Evolutionary conservation across 2,113 vertebrate species (phyloP).

Genomic region (Cavia porcellus): DNA sequence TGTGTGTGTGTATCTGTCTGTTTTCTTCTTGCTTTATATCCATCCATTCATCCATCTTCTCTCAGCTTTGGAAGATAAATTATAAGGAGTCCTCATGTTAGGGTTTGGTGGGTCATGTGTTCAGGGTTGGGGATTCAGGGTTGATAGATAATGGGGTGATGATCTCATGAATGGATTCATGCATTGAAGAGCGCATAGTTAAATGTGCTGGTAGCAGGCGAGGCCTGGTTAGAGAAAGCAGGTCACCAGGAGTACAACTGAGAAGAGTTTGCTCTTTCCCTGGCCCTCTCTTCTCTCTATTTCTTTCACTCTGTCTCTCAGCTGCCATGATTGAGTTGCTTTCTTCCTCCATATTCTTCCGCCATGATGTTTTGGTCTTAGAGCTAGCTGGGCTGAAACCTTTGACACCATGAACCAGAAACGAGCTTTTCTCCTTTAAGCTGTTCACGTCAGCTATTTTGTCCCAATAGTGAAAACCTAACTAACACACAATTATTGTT

Average conservation of each 20-base stretch:
- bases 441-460: background rate
- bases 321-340: background rate
- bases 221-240: background rate
- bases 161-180: background rate
- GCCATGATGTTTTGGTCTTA: background rate
- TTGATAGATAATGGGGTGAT: background rate
- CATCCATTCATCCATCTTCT: background rate
- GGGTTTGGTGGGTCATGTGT: background rate
- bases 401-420: background rate
- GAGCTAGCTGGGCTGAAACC: background rate
- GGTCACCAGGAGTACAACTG: background rate
- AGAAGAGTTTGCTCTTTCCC: background rate
- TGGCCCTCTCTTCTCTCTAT: background rate
- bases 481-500: background rate
- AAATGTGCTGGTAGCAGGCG: background rate
- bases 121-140: background rate
- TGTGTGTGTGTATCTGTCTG: background rate
- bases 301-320: background rate
- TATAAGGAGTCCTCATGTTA: background rate
- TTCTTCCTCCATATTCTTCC: background rate
- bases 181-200: background rate
- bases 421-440: background rate
- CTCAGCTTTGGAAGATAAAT: background rate
- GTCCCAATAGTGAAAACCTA: background rate
- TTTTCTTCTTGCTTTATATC: background rate